Percentiles rank a stretch among this genome's conserved stretches.
Evolutionary conservation across 2,888 invertebrate species (phyloP).

Genomic region (Philhelius pedissequus): DNA sequence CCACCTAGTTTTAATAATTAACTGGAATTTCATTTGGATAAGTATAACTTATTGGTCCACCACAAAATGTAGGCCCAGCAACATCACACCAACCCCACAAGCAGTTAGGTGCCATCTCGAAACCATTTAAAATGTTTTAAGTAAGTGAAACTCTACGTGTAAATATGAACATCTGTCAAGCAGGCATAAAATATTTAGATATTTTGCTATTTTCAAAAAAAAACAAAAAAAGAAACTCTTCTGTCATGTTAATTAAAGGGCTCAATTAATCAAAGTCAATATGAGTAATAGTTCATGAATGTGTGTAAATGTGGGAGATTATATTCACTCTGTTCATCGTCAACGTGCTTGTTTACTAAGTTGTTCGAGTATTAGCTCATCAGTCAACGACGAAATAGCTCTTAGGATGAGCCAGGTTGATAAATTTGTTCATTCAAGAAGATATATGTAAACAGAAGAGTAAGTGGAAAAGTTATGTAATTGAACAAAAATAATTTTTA

Average conservation of each 20-base stretch:
- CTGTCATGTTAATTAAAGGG: conserved; percentile 62
- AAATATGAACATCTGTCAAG: conserved; percentile 32
- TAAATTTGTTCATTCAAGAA: background rate
- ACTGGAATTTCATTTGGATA: conserved; percentile 43
- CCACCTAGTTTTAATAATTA: conserved; percentile 55
- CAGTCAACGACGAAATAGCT: background rate
- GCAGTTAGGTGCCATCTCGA: conserved; percentile 17
- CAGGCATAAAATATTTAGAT: conserved; percentile 34
- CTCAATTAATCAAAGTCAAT: conserved; percentile 66
- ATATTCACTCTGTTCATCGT: background rate
- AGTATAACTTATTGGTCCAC: background rate
- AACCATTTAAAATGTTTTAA: background rate
- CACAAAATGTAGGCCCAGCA: background rate
- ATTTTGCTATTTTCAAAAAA: conserved; percentile 15
- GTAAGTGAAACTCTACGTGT: conserved; percentile 32
- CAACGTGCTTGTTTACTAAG: conserved; percentile 29
- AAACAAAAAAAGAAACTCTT: conserved; percentile 31
- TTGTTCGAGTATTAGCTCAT: background rate
- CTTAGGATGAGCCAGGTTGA: background rate
- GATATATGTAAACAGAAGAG: background rate
- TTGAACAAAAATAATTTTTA: background rate
- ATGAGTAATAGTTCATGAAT: conserved; percentile 52
- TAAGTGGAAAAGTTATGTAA: background rate
- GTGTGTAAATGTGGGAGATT: background rate
- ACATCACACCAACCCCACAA: background rate